Evolutionary conservation across 2,113 vertebrate species (phyloP).

Genomic region (Myotis davidii): DNA sequence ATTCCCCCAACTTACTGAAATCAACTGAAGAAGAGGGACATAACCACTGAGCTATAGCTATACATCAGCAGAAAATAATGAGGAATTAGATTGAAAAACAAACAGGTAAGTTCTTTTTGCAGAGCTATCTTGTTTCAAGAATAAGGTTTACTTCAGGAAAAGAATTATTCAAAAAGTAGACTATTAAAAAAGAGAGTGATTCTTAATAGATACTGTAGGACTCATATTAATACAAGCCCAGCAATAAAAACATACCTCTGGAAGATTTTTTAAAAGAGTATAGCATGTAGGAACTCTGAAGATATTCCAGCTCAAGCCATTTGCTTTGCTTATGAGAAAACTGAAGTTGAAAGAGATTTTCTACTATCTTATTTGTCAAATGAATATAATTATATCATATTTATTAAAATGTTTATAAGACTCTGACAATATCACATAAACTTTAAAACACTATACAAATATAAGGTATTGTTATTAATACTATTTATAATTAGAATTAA

Average conservation of each 20-base stretch:
- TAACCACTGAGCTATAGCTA: not conserved
- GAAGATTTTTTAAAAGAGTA: not conserved
- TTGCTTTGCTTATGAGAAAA: not conserved
- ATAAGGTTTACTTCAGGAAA: not conserved
- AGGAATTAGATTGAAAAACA: not conserved
- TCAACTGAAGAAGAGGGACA: not conserved
- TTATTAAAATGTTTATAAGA: not conserved
- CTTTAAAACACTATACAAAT: not conserved
- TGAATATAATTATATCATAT: not conserved
- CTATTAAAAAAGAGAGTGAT: not conserved
- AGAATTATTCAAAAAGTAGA: not conserved
- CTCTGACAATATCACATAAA: not conserved
- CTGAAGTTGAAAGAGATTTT: constrained; percentile 29
- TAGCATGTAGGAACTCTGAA: constrained; percentile 20
- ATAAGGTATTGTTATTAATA: not conserved
- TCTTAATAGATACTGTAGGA: not conserved
- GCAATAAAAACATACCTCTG: constrained; percentile 5
- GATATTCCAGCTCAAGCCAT: not conserved
- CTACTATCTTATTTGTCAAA: not conserved
- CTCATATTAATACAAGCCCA: constrained; percentile 16
- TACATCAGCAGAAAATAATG: not conserved
- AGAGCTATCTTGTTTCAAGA: constrained; percentile 29
- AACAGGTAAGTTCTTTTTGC: not conserved
- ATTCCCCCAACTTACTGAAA: not conserved
- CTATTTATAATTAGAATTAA: not conserved